Conservation (phyloP, 1,140 invertebrate species). For the Lethocerus indicus region DNA sequence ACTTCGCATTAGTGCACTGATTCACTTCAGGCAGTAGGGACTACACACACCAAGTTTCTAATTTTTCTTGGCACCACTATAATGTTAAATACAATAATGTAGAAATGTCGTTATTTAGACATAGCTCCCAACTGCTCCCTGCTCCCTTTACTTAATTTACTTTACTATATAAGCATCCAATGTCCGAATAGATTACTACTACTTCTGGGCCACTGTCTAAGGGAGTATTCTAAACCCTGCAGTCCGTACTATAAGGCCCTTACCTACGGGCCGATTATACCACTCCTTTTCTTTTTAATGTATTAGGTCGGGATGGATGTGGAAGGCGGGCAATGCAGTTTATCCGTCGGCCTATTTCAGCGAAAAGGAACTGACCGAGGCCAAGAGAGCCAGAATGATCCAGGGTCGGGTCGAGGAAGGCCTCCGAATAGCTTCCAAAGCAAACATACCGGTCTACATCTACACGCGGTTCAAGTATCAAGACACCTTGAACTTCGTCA, state of each 20-base stretch:
- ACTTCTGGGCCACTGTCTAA: no score
- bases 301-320: constrained; percentile 47
- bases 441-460: constrained; percentile 28
- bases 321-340: constrained; percentile 33
- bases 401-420: constrained; percentile 43
- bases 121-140: no score
- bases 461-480: constrained; percentile 55
- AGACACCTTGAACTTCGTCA: constrained; percentile 27
- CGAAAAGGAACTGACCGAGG: constrained; percentile 23
- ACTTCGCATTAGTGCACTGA: no score
- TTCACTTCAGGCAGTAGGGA: no score
- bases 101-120: no score
- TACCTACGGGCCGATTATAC: no score
- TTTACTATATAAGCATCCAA: neutral
- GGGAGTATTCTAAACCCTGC: no score
- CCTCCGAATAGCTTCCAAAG: constrained; percentile 27
- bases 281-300: no score
- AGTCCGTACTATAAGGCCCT: no score
- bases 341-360: constrained; percentile 50
- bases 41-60: no score
- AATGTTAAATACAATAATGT: no score
- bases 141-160: neutral
- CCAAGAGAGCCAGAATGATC: constrained; percentile 34
- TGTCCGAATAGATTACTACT: neutral
- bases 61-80: no score